Evolutionary conservation across 2,113 vertebrate species (phyloP).

Genomic region (Syrrhaptes paradoxus): DNA sequence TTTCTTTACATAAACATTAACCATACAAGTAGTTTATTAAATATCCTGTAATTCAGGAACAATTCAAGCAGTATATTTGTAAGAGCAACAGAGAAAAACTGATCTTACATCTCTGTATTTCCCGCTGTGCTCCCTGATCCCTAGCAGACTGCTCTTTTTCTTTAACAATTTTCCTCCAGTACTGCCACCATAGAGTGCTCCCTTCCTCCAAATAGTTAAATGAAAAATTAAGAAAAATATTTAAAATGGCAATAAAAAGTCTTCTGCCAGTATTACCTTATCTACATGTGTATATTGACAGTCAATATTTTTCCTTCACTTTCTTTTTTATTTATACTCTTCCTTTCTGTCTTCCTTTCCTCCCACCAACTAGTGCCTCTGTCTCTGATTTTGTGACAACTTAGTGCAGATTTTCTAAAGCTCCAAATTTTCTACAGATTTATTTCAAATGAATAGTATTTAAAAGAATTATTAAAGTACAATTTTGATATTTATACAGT

Average conservation of each 20-base stretch:
- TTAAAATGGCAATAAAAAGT: not conserved
- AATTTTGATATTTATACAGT: not conserved
- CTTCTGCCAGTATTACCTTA: not conserved
- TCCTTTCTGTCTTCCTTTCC: no score
- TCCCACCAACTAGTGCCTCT: not conserved
- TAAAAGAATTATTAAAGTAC: not conserved
- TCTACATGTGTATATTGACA: not conserved
- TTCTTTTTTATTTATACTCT: not conserved
- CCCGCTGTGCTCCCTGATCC: no score
- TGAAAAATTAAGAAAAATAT: not conserved
- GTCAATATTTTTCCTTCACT: not conserved
- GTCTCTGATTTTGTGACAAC: not conserved
- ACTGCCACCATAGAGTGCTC: not conserved
- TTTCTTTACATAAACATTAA: no score
- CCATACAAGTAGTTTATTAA: no score
- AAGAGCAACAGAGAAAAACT: no score
- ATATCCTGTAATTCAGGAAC: no score
- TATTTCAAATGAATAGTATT: no score
- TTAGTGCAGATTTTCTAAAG: not conserved
- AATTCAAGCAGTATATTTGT: no score
- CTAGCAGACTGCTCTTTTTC: not conserved
- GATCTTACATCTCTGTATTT: not conserved
- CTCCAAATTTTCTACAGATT: not conserved
- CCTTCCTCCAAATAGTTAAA: not conserved
- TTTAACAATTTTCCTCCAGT: not conserved